A percentile compares a stretch with the other conserved stretches of the same genome.
Conservation (phyloP, 1,140 invertebrate genomes). For the Melipona quadrifasciata region DNA sequence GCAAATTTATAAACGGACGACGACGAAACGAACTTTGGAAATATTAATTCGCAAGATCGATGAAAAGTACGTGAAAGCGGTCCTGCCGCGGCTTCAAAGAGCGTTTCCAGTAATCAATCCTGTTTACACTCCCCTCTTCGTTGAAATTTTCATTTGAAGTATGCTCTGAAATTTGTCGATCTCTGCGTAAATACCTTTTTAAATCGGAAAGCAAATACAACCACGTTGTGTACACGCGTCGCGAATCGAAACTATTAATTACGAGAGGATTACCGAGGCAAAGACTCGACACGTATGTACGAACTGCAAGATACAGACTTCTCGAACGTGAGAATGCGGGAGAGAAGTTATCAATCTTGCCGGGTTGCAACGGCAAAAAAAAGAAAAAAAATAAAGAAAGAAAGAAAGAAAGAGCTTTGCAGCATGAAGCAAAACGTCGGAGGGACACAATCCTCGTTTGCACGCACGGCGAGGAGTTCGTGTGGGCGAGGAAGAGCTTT, state of each 20-base stretch:
- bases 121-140: not conserved
- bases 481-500: constrained; percentile 27
- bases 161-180: not conserved
- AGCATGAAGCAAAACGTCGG: not conserved
- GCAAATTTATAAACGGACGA: not conserved
- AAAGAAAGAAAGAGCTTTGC: not conserved
- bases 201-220: not conserved
- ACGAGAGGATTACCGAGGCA: too few relatives aligned
- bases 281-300: not conserved
- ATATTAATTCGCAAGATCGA: not conserved
- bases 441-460: not conserved
- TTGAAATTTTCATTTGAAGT: not conserved
- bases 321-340: not conserved
- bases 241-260: not conserved
- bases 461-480: not conserved
- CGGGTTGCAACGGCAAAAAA: not conserved
- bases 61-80: too few relatives aligned
- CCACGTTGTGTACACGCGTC: not conserved
- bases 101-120: not conserved
- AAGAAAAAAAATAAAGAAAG: too few relatives aligned
- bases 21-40: too few relatives aligned
- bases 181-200: not conserved
- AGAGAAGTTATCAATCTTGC: not conserved
- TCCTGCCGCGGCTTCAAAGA: not conserved
- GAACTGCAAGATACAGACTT: not conserved